Base-by-base conservation (phyloP, 2,888 invertebrate genomes). In the Byasa hedistus region DNA sequence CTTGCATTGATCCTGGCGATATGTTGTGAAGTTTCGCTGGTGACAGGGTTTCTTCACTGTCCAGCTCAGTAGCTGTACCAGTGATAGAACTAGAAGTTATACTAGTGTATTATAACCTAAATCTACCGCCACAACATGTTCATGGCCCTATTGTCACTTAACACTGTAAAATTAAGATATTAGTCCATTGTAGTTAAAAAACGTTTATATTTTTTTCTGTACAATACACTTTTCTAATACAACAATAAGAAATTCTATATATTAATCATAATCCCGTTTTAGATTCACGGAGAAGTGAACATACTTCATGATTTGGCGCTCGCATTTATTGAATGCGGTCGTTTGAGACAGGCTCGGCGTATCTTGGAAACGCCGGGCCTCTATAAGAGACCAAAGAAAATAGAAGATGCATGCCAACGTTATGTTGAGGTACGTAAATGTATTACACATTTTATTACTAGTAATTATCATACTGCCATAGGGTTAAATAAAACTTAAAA, bases 291-390 rank as follows among this genome's bases (percentile, higher is more conserved):
- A 4, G 97, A 98, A 87, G 94, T 95, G 54, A 96, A 96, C 79
- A 95, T 96, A 71, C 92, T 98, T 7, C 95, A 96, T 75, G 97
- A 97, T 81, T 91, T 98, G 72, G 96, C 96, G 5, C 93, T 96
- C 57, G 94, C 95, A 1, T 98, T 98, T 79, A 93, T 98, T 3
- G 97, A 97, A 79, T 96, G 96, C 74, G 96, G 96, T 0, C 93
- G 96, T 22, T 82, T 95, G 65, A 90, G 95, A 27, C 97, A 97
- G 81, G 98, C 98, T 0, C 92, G 95, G 36, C 96, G 96, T 77
- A 96, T 98, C 67, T 87, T 98, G 2, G 96, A 97, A 89, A 97
- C 97, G 0, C 96, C 97, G 0, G 97, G 97, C 0, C 83, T 97
- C 69, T 93, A 95, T 70, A 94, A 94, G 0, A 85, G 94, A 36